Conservation (phyloP, 2,113 vertebrate genomes). For the Odobenus rosmarus region DNA sequence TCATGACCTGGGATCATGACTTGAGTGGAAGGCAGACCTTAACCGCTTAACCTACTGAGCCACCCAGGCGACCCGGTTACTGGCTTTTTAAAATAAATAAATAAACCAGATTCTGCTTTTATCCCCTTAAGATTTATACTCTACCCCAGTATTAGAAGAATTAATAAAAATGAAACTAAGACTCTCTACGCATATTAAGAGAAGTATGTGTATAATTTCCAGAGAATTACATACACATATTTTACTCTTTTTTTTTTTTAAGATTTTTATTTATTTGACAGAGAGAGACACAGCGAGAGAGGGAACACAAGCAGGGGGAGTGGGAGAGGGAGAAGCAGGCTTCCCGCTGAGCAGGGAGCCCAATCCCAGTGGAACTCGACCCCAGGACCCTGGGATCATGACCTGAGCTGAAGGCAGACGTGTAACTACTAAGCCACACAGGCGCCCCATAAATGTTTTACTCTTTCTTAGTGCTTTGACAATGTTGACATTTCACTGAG, state of each 20-base stretch:
- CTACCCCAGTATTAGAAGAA: neutral
- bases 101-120: neutral
- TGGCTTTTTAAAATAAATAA: neutral
- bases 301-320: too few relatives aligned
- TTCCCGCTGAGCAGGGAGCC: too few relatives aligned
- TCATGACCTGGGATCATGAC: too few relatives aligned
- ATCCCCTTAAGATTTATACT: neutral
- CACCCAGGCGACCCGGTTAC: neutral
- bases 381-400: too few relatives aligned
- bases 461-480: neutral
- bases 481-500: slow-evolving; percentile 5
- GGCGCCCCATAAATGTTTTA: neutral
- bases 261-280: too few relatives aligned
- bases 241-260: neutral
- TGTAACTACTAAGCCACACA: too few relatives aligned
- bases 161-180: slow-evolving; percentile 1
- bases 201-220: neutral
- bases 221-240: neutral
- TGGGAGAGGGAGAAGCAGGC: too few relatives aligned
- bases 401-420: too few relatives aligned
- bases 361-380: too few relatives aligned
- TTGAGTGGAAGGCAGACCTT: too few relatives aligned
- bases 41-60: too few relatives aligned
- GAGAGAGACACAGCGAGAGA: too few relatives aligned
- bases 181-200: neutral